Percentiles rank a stretch among this genome's conserved stretches.
Conservation (phyloP, 2,113 vertebrate genomes). For the Mystacornis crossleyi region DNA sequence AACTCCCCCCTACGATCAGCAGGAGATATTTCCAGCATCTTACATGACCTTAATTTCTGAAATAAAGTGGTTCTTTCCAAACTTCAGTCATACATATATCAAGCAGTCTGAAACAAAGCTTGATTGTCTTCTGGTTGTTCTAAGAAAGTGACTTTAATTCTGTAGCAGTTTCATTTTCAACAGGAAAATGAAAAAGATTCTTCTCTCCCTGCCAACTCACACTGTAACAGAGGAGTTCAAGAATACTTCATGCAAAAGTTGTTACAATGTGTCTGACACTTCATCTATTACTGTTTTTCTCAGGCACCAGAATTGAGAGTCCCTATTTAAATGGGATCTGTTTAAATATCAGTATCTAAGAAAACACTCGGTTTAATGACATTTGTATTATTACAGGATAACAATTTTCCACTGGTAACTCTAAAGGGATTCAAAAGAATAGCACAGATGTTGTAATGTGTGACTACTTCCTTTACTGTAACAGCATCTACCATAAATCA, state of each 20-base stretch:
- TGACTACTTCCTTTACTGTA: not conserved
- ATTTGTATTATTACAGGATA: not conserved
- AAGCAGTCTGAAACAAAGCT: not conserved
- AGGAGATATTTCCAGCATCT: not conserved
- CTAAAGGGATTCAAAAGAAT: not conserved
- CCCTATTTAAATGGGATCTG: not conserved
- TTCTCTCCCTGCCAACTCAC: not conserved
- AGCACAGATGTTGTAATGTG: not conserved
- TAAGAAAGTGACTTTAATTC: not conserved
- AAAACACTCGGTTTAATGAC: not conserved
- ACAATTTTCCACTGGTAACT: not conserved
- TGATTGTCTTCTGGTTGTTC: not conserved
- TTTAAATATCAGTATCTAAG: not conserved
- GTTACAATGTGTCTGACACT: not conserved
- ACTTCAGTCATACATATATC: not conserved
- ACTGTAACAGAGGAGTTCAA: not conserved
- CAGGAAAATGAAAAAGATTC: not conserved
- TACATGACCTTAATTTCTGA: not conserved
- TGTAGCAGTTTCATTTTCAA: not conserved
- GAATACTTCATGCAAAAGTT: not conserved
- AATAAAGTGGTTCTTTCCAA: not conserved
- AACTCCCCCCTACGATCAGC: fast-evolving
- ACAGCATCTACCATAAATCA: not conserved
- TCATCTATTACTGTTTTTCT: not conserved
- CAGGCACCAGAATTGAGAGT: not conserved